Evolutionary conservation across 2,888 invertebrate genomes (phyloP).

Genomic region (Dasysyrphus albostriatus): DNA sequence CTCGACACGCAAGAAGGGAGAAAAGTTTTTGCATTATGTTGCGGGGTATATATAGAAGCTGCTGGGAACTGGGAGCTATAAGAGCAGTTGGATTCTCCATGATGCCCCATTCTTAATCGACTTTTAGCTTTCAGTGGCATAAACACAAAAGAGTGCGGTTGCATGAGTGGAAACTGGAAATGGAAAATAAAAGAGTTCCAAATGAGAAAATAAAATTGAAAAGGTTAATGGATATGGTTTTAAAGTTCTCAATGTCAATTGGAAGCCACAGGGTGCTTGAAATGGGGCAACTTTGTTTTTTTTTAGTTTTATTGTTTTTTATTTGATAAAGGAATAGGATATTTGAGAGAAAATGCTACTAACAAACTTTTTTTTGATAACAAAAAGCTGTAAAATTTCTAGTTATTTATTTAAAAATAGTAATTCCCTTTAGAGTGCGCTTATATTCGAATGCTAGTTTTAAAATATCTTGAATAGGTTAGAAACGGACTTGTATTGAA

Average conservation of each 20-base stretch:
- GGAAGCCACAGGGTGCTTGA: slow-evolving; percentile 18
- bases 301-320: background rate
- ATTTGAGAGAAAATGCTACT: background rate
- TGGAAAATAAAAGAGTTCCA: slow-evolving; percentile 16
- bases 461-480: background rate
- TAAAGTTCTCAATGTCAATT: slow-evolving; percentile 47
- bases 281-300: slow-evolving; percentile 4
- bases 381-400: background rate
- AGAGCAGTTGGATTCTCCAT: background rate
- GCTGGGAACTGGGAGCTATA: background rate
- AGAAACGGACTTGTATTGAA: background rate
- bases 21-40: slow-evolving; percentile 57
- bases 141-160: slow-evolving; percentile 28
- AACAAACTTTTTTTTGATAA: background rate
- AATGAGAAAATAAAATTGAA: slow-evolving; percentile 20
- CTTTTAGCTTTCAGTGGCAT: slow-evolving; percentile 37
- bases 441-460: background rate
- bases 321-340: background rate
- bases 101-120: slow-evolving; percentile 17
- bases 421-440: background rate
- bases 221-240: slow-evolving; percentile 51
- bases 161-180: slow-evolving; percentile 29
- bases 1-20: slow-evolving; percentile 33
- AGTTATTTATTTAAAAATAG: background rate
- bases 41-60: background rate